Percentiles rank a stretch among this genome's conserved stretches.
phyloP scores from a whole-genome alignment of 2,888 invertebrate species.

The Cerceris ruficornis region DNA sequence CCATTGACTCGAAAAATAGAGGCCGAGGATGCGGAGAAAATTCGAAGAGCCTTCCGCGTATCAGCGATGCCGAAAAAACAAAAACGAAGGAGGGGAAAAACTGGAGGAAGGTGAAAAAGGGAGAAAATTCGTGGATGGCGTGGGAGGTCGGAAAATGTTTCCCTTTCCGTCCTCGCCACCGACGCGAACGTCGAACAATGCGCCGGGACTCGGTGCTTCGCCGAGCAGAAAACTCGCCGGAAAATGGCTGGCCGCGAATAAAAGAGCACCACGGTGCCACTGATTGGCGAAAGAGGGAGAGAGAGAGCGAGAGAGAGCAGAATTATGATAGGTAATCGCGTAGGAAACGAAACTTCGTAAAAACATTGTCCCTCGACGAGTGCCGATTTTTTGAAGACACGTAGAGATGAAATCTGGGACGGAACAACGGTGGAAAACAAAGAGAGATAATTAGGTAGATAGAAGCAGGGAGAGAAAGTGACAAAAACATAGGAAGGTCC shows the following conservation, averaged over 20 bases:
- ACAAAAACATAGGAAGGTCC: no score
- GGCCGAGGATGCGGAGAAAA: background rate
- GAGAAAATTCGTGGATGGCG: background rate
- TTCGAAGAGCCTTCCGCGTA: background rate
- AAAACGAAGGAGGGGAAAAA: background rate
- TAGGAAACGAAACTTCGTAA: no score
- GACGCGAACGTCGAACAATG: conserved; percentile 48
- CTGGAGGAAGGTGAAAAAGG: background rate
- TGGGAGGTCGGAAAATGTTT: conserved; percentile 20
- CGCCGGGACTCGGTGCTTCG: conserved; percentile 34
- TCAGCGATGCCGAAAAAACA: background rate
- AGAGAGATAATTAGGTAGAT: no score
- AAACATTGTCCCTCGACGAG: no score
- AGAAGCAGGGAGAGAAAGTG: no score
- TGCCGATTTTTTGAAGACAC: no score
- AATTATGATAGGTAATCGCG: background rate
- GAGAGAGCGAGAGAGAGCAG: background rate
- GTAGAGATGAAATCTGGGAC: no score
- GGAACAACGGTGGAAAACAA: no score
- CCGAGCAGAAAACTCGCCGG: conserved; percentile 41
- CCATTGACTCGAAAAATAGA: background rate
- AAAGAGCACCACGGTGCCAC: conserved; percentile 17
- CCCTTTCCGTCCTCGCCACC: conserved; percentile 12
- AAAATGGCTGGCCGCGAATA: conserved; percentile 33
- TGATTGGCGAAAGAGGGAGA: conserved; percentile 9